Evolutionary conservation across 1,140 invertebrate genomes (phyloP), one percentile per base, ranked within the genome.

Genomic region (Drosophila cardini): DNA sequence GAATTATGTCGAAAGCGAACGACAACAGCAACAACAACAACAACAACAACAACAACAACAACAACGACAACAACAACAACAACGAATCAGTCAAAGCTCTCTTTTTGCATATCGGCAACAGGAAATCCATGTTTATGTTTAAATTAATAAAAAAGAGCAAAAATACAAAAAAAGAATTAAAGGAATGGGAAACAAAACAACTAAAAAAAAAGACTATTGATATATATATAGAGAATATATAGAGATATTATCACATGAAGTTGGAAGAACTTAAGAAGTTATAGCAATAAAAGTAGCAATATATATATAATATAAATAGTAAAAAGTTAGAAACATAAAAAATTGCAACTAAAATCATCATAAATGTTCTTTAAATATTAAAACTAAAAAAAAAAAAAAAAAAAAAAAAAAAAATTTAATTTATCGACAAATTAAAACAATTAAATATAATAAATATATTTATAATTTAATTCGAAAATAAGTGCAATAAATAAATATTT

Each of bases 71-170:
- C 68, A 56, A 68, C 43, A 48, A 50, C 30, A 43, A 53, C 71
- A 70, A 80, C 61, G 68, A 78, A 79, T 86, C 82, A 84, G 78
- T 85, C 81, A 80, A 75, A 69, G 63, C 63, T 34, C 36, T 55
- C 15, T 75, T 68, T 71, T 90, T 87, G 87, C 87, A 90, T 90
- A 90, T 90, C 72, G 86, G 75, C 78, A 78, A 90, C 87, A 90
- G 87, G 87, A 90, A 90, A 90, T 87, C 83, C 74, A 89, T 89
- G 83, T 87, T 87, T 87, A 87, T 87, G 83, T 78, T 87, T 90
- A 89, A 87, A 87, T 87, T 84, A 89, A 89, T 89, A 89, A 84
- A 75, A 78, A 82, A 69, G 21, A 26, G 21, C 21, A 85, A 21
- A 13, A 57, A 13, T 1, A 11, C 8, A 32, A 48, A 6, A 11